Percentiles rank a stretch among this genome's conserved stretches.
Conservation (phyloP, 2,888 invertebrate species). For the Drosophila kanekoi region DNA sequence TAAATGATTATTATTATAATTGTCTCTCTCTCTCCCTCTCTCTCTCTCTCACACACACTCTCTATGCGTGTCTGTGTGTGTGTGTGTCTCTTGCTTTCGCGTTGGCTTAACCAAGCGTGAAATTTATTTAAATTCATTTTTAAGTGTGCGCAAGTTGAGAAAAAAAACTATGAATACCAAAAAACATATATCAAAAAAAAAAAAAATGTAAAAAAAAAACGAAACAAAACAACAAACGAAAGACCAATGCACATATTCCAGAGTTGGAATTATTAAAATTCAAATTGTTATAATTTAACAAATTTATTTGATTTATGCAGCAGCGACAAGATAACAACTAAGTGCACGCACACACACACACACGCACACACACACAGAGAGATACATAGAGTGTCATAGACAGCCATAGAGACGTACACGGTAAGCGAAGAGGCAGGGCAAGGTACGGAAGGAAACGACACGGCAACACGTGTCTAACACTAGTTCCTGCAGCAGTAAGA, state of each 20-base stretch:
- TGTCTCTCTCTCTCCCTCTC: slow-evolving; percentile 42
- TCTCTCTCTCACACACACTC: not conserved
- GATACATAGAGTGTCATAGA: no score
- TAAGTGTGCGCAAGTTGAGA: slow-evolving; percentile 75
- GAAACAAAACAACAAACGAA: slow-evolving; percentile 16
- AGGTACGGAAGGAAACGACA: no score
- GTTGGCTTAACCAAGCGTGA: slow-evolving; percentile 79
- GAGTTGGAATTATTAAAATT: slow-evolving; percentile 42
- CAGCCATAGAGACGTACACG: not conserved
- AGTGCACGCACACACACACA: slow-evolving; percentile 4
- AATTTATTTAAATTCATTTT: slow-evolving; percentile 82
- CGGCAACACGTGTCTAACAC: no score
- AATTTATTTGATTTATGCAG: slow-evolving; percentile 49
- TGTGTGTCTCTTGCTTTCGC: slow-evolving; percentile 46
- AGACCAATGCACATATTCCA: slow-evolving; percentile 33
- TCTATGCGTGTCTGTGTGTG: not conserved
- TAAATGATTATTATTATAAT: slow-evolving; percentile 78
- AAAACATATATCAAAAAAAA: slow-evolving; percentile 24
- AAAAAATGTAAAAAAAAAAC: slow-evolving; percentile 4
- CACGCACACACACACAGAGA: not conserved
- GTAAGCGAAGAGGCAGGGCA: not conserved
- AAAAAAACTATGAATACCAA: slow-evolving; percentile 47
- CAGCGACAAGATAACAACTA: slow-evolving; percentile 17
- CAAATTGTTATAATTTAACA: slow-evolving; percentile 44
- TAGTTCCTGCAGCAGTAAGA: no score